phyloP scores from a whole-genome alignment of 2,797 vertebrate species.

The Cottoperca gobio region DNA sequence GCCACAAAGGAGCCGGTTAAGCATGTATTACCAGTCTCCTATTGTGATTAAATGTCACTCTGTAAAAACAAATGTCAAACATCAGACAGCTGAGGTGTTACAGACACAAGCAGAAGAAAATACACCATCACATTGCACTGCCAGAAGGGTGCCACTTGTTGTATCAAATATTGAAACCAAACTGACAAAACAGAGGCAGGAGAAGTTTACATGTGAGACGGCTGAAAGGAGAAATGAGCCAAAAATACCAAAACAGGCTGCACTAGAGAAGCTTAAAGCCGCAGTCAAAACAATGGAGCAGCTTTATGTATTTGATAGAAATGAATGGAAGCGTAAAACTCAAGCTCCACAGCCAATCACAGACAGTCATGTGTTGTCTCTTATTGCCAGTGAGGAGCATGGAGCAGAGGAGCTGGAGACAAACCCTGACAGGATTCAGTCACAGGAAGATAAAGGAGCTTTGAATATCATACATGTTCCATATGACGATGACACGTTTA shows the following conservation, averaged over 20 bases:
- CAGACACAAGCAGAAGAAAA: constrained; percentile 75
- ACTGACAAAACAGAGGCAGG: constrained; percentile 83
- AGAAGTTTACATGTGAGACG: constrained; percentile 71
- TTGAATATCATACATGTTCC: constrained; percentile 73
- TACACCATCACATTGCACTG: constrained; percentile 79
- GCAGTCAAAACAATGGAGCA: constrained; percentile 98
- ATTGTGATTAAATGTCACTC: constrained; percentile 95
- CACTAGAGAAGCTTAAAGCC: constrained; percentile 94
- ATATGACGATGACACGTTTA: constrained; percentile 54
- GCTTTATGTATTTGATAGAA: constrained; percentile 93
- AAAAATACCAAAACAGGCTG: constrained; percentile 86
- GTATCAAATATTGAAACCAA: constrained; percentile 85
- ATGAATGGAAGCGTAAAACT: constrained; percentile 95
- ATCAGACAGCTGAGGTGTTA: constrained; percentile 23
- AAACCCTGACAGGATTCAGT: constrained; percentile 59
- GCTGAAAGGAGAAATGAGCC: constrained; percentile 82
- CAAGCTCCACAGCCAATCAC: constrained; percentile 87
- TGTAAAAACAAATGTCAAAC: constrained; percentile 84
- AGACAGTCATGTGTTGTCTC: constrained; percentile 91
- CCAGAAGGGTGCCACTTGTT: constrained; percentile 79
- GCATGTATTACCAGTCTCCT: constrained; percentile 83
- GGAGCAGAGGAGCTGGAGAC: constrained; percentile 62
- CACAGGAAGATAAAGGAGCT: constrained; percentile 50
- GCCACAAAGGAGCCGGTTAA: constrained; percentile 76
- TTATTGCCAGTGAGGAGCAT: constrained; percentile 89